A percentile compares a stretch with the other conserved stretches of the same genome.
Conservation (phyloP, 2,888 invertebrate genomes). For the Dorcus hopei region DNA sequence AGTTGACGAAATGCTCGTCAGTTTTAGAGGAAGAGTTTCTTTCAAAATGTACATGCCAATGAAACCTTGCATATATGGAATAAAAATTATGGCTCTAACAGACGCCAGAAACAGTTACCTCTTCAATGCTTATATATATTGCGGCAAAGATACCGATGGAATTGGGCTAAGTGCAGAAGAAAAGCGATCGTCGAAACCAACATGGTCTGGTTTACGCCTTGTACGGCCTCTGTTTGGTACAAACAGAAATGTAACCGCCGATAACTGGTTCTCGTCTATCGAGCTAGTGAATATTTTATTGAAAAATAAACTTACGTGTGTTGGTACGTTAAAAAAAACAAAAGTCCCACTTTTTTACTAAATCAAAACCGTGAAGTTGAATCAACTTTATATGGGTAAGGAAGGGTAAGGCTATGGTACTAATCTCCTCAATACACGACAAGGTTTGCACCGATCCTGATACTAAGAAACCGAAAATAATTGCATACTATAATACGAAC, state of each 20-base stretch:
- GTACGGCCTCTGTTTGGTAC: conserved; percentile 29
- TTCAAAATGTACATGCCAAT: conserved; percentile 24
- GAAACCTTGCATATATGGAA: conserved; percentile 32
- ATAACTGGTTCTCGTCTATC: too few relatives aligned
- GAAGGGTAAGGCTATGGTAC: conserved; percentile 18
- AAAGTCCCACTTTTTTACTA: too few relatives aligned
- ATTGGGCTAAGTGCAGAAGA: conserved; percentile 25
- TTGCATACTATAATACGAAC: conserved; percentile 10
- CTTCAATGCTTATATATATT: conserved; percentile 32
- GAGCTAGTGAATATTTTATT: too few relatives aligned
- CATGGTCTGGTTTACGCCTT: conserved; percentile 32
- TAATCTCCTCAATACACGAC: conserved; percentile 16
- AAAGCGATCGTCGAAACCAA: conserved; percentile 32
- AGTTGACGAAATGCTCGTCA: conserved; percentile 31
- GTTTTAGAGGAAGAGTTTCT: conserved; percentile 17
- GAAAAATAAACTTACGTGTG: too few relatives aligned
- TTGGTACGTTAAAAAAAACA: too few relatives aligned
- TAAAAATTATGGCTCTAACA: conserved; percentile 25
- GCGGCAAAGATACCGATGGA: conserved; percentile 34
- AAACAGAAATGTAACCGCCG: conserved; percentile 34
- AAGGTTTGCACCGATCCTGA: conserved; percentile 16
- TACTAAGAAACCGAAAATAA: conserved; percentile 16
- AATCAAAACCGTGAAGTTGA: conserved; percentile 9
- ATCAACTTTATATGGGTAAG: conserved; percentile 25
- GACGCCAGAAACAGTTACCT: conserved; percentile 29